Evolutionary conservation across 2,113 vertebrate species (phyloP).

Genomic region (Picathartes gymnocephalus): DNA sequence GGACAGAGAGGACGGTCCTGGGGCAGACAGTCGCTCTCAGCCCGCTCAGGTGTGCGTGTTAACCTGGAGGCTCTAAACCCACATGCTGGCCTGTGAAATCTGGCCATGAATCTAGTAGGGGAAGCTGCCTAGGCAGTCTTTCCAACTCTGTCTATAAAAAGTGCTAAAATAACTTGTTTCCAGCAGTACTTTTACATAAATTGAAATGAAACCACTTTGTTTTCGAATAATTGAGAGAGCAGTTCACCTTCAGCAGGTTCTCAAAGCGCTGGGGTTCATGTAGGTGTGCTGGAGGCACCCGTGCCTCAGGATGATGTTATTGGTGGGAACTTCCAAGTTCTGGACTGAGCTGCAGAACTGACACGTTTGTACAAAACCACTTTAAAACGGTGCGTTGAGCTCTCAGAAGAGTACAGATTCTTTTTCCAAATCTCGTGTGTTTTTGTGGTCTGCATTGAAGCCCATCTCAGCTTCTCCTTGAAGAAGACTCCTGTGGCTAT

Average conservation of each 20-base stretch:
- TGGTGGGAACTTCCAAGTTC: neutral
- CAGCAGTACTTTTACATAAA: neutral
- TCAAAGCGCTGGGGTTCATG: neutral
- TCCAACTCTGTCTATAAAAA: neutral
- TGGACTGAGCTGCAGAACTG: neutral
- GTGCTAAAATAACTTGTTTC: neutral
- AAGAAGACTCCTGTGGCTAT: neutral
- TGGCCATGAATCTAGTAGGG: fast-evolving
- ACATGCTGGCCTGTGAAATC: neutral
- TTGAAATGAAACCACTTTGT: fast-evolving
- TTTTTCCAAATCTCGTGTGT: fast-evolving
- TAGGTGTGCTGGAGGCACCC: neutral
- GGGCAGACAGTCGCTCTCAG: fast-evolving
- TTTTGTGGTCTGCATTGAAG: neutral
- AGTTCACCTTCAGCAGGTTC: neutral
- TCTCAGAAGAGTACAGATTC: neutral
- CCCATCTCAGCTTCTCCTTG: neutral
- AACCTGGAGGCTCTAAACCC: neutral
- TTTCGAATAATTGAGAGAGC: neutral
- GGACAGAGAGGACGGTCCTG: fast-evolving
- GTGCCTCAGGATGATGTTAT: neutral
- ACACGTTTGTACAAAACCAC: neutral
- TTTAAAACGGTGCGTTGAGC: neutral
- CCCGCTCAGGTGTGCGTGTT: fast-evolving
- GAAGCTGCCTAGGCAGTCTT: neutral